These are phyloP conservation scores for Apis laboriosa DNA, from an alignment of 1,140 invertebrate genomes.

Conservation along the genomic window DNA sequence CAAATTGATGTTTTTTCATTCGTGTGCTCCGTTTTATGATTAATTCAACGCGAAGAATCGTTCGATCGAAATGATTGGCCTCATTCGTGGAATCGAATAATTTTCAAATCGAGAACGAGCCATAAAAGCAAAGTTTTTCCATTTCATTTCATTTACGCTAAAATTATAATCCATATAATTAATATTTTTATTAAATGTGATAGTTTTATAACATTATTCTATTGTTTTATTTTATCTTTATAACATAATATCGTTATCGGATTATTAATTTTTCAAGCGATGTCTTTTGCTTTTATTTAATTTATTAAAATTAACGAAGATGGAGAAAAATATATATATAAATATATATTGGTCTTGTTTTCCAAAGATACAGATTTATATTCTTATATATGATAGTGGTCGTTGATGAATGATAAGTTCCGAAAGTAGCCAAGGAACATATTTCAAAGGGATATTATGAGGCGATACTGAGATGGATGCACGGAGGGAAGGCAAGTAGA, in stretches of 20 bases:
- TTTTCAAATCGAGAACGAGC: not conserved
- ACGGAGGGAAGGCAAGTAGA: not conserved
- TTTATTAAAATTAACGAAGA: not conserved
- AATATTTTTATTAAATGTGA: too few species aligned
- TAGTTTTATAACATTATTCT: not conserved
- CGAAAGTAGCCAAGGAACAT: constrained; percentile 4
- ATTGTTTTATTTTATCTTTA: not conserved
- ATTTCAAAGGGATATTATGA: constrained; percentile 17
- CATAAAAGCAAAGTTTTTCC: not conserved
- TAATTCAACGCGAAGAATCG: constrained; percentile 1
- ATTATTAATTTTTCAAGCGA: too few species aligned
- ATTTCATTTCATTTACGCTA: too few species aligned
- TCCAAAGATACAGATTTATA: not conserved
- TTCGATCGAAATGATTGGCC: not conserved
- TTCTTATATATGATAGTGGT: not conserved
- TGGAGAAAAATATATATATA: not conserved
- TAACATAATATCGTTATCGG: too few species aligned
- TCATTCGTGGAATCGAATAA: not conserved
- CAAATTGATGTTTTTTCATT: not conserved
- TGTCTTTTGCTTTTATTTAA: too few species aligned
- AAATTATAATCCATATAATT: too few species aligned
- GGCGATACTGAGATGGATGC: too few species aligned
- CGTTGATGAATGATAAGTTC: constrained; percentile 20
- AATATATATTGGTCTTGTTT: not conserved
- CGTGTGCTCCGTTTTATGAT: not conserved